Evolutionary conservation across 1,140 invertebrate genomes (phyloP), one percentile per base, ranked within the genome.

Genomic region (Pectinophora gossypiella): DNA sequence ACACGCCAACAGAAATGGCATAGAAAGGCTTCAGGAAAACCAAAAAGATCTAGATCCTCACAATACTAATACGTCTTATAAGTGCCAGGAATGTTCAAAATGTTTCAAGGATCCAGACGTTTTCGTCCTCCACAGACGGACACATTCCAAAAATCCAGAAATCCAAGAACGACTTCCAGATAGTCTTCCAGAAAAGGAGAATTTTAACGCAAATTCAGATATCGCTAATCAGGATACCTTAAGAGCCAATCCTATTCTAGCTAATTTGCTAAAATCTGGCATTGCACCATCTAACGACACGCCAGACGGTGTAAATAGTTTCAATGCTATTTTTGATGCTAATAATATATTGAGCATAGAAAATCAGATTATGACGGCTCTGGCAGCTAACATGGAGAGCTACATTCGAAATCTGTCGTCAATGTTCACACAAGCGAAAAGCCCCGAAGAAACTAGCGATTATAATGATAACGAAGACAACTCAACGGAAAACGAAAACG

Each of bases 81-180:
- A 76, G 69, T 85, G 82, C 35, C 49, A 58, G 9, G 70, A 77
- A 46, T 85, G 82, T 45, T 71, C 71, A 0, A 85, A 79, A 56
- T 82, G 78, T 40, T 85, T 84, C 19, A 85, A 85, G 61, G 82
- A 85, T 19, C 78, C 78, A 0, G 80, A 85, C 32, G 80, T 85
- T 0, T 82, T 76, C 13, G n/a, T 75, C n/a, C 20, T 85, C 9
- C 82, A 85, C 22, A 71, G 73, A 58, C 45, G 82, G 18, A 65
- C 38, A 5, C 82, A 76, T 35, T 12, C 22, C 20, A 18, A 20
- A 19, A 52, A 52, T 35, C 7, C 18, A 18, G 15, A 51, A 18
- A 7, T 16, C 35, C 0, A 51, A 42, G 6, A 43, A 19, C 12
- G 20, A 35, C n/a, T 16, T 13, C 13, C 13, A 15, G 22, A 38